Conservation (phyloP, 2,888 invertebrate genomes). For the Labia minor region DNA sequence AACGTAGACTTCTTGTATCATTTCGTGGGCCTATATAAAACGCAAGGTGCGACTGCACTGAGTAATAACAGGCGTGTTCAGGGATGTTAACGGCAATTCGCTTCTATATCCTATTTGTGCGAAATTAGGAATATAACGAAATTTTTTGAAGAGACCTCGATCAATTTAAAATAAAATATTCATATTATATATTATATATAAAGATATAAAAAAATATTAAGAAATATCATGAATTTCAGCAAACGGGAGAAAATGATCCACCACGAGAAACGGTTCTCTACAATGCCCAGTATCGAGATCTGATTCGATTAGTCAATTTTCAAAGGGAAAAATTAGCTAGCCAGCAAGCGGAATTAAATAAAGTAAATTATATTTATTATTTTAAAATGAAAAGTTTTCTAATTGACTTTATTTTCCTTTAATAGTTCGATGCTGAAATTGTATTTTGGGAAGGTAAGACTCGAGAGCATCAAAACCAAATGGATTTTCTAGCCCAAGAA, state of each 20-base stretch:
- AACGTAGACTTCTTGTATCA: no score
- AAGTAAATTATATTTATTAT: conserved; percentile 44
- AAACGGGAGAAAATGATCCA: conserved; percentile 26
- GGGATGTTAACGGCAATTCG: no score
- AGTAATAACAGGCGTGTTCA: no score
- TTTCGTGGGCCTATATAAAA: no score
- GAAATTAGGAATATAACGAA: no score
- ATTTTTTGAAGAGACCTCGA: no score
- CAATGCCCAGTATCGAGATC: conserved; percentile 67
- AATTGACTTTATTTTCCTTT: conserved; percentile 29
- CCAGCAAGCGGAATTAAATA: conserved; percentile 83
- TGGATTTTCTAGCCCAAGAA: conserved; percentile 73
- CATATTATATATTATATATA: no score
- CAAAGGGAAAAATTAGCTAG: conserved; percentile 81
- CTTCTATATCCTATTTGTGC: no score
- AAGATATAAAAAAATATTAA: no score
- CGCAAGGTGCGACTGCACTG: no score
- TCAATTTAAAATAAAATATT: no score
- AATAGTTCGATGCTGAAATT: conserved; percentile 85
- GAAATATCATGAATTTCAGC: not conserved
- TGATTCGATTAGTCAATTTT: conserved; percentile 78
- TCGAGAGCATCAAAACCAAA: conserved; percentile 73
- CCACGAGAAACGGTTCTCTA: conserved; percentile 54
- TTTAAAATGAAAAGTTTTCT: conserved; percentile 13
- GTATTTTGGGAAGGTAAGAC: conserved; percentile 82